Evolutionary conservation across 1,140 invertebrate genomes (phyloP).

Genomic region (Drosophila watanabei): DNA sequence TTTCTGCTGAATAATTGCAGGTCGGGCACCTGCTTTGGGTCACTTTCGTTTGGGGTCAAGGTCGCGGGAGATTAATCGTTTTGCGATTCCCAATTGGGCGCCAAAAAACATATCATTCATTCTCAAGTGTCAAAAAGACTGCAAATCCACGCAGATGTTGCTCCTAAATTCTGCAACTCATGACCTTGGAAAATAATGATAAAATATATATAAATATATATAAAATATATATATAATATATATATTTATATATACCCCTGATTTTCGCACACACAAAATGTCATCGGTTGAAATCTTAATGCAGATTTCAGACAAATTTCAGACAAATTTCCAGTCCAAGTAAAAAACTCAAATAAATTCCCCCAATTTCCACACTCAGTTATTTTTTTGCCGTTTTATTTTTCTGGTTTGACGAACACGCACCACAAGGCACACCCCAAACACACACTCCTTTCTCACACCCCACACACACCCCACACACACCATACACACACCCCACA

Average conservation of each 20-base stretch:
- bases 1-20: not conserved
- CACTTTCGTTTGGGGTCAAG: not conserved
- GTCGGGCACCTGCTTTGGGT: not conserved
- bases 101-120: constrained; percentile 36
- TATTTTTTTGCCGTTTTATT: constrained; percentile 9
- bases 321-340: constrained; percentile 36
- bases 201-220: not conserved
- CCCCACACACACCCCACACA: constrained; percentile 1
- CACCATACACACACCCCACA: not conserved
- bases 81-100: constrained; percentile 29
- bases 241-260: not conserved
- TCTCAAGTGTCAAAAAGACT: constrained; percentile 41
- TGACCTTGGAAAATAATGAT: not conserved
- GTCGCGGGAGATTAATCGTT: constrained; percentile 25
- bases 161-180: not conserved
- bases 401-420: constrained; percentile 47
- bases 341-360: constrained; percentile 56
- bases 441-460: too few species aligned
- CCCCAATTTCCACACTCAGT: not conserved
- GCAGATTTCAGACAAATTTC: constrained; percentile 56
- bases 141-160: constrained; percentile 41
- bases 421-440: constrained; percentile 21
- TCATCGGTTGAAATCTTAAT: constrained; percentile 57
- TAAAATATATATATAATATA: not conserved
- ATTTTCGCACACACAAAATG: constrained; percentile 23